A percentile compares a stretch with the other conserved stretches of the same genome.
phyloP scores from a whole-genome alignment of 2,113 vertebrate genomes.

The Labeo rohita region DNA sequence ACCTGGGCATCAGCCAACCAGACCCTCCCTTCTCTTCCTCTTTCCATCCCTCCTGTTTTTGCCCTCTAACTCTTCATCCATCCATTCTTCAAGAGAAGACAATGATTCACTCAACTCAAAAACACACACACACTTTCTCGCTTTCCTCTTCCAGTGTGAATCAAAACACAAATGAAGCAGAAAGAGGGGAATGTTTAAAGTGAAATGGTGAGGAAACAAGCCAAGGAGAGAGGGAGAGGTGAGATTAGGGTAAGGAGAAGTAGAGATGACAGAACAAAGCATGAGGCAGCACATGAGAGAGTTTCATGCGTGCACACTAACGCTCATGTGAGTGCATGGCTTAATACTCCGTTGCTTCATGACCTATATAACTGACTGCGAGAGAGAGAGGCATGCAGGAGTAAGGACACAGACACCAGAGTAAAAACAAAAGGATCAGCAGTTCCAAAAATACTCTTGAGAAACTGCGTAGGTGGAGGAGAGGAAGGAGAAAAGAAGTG shows the following conservation, averaged over 20 bases:
- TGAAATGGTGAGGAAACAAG: background rate
- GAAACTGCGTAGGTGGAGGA: conserved; percentile 32
- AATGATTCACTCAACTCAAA: background rate
- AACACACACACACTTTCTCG: background rate
- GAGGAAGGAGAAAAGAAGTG: background rate
- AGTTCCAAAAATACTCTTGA: conserved; percentile 45
- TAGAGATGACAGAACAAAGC: conserved; percentile 32
- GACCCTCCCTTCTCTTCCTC: conserved; percentile 48
- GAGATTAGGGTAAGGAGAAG: background rate
- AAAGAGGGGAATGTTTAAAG: background rate
- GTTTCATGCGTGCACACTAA: background rate
- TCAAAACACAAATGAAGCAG: background rate
- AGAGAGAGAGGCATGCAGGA: background rate
- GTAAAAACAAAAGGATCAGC: conserved; percentile 45
- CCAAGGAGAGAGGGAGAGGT: background rate
- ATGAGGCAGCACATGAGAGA: conserved; percentile 1
- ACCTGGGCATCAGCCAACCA: conserved; percentile 72
- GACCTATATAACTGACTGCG: conserved; percentile 29
- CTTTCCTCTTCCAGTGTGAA: background rate
- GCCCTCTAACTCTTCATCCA: background rate
- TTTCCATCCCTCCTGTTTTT: background rate
- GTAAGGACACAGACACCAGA: conserved; percentile 10
- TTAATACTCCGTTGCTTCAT: conserved; percentile 10
- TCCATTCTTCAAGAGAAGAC: background rate
- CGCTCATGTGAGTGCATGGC: background rate